Evolutionary conservation across 2,113 vertebrate genomes (phyloP).

Genomic region (Cepphus grylle): DNA sequence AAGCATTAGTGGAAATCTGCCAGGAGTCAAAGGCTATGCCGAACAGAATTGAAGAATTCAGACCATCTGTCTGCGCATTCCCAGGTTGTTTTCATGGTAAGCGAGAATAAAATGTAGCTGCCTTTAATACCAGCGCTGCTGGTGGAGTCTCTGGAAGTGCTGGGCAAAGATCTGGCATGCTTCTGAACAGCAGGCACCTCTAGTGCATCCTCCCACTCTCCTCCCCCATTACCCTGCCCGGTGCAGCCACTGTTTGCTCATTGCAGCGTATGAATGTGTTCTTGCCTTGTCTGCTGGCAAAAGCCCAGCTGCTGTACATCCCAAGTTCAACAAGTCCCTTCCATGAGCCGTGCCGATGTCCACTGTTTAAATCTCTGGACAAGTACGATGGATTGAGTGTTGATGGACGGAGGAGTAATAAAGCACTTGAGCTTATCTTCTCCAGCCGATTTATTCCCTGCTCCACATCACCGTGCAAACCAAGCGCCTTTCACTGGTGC

Average conservation of each 20-base stretch:
- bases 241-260: accelerated
- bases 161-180: neutral
- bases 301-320: neutral
- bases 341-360: accelerated
- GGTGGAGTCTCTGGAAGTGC: neutral
- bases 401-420: neutral
- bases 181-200: neutral
- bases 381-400: neutral
- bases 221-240: neutral
- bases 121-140: neutral
- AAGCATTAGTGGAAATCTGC: neutral
- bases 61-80: neutral
- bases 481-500: neutral
- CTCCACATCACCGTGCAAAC: neutral
- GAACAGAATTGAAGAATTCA: neutral
- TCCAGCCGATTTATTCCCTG: neutral
- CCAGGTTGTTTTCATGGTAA: neutral
- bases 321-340: neutral
- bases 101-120: neutral
- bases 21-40: neutral
- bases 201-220: neutral
- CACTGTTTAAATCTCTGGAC: neutral
- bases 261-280: neutral
- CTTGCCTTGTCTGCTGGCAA: neutral
- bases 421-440: neutral